Evolutionary conservation across 2,113 vertebrate species (phyloP), one percentile per base, ranked within the genome.

Genomic region (Etheostoma spectabile): DNA sequence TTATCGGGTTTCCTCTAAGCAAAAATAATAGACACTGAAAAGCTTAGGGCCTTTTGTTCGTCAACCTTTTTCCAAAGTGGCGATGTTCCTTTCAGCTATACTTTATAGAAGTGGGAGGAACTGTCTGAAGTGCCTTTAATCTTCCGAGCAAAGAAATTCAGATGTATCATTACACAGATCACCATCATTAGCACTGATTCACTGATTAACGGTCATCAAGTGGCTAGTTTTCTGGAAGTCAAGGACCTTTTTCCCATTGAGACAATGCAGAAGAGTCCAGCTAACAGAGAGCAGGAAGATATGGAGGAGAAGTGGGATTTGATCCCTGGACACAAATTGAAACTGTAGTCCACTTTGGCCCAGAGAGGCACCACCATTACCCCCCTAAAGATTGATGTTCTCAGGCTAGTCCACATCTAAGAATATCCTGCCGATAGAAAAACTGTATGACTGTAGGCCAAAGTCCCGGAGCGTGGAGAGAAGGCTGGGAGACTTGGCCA

Each of bases 381-480:
- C 13, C 18, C 18, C 18, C 21, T 3, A 13, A 55, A 74, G 16
- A 68, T 48, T 8, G 19, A 1, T 66, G 70, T 30, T 60, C 19
- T 68, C 11, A 59, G 46, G 38, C 81, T 30, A 27, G 56, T 19
- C 30, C 18, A 33, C 12, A 22, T 56, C 77, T 60, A 27, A 78
- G 71, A 86, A 86, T 65, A 78, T 65, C 53, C 49, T 53, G 35
- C 42, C 62, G 22, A n/a, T 74, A 42, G 60, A 72, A 52, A 82
- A 85, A 70, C 46, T 51, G 42, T 55, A 49, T 69, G 45, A 85
- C 88, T 86, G 52, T 86, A 73, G 90, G 86, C 67, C 88, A 85
- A 87, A 80, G 82, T 88, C 86, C 82, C 60, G 46, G 24, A 80
- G 35, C 1, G 1, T 22, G 24, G 27, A 48, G 42, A 74, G 72